Base-by-base conservation (phyloP, 1,140 invertebrate genomes). In the Drosophila albomicans region DNA sequence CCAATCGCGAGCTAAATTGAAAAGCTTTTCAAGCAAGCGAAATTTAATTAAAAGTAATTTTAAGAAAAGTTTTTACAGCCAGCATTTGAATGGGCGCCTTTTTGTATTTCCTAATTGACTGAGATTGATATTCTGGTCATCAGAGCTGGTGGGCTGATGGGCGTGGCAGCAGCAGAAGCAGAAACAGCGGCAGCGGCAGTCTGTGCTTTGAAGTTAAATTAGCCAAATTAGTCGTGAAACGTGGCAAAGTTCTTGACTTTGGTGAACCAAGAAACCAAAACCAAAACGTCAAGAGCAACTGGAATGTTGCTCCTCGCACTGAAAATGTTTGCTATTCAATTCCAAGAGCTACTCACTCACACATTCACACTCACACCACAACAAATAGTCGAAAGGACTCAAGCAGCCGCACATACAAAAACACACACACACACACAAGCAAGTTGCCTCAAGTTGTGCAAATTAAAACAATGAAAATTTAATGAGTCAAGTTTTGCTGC, bases 391-490 rank as follows among this genome's bases (percentile, higher is more conserved):
- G 3, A 16, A 35, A 54, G 38, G 20, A 61, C 59, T 70, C 30
- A 13, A 25, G 35, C 35, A 38, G 7, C 35, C 35, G 35, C 35
- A 38, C 7, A 8, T 38, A 38, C 35, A 38, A 11, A 38, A 38
- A 43, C n/a, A 28, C 20, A 3, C 64, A 65, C 35, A 15, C 48
- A 25, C 49, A 38, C 66, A 30, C 61, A 51, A 35, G 30, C 32
- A 62, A 49, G 43, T 64, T 30, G 65, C 25, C 46, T 49, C 59
- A 73, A 74, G 74, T 74, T 79, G 75, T 51, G 72, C 66, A 84
- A 88, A 88, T 88, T 87, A 89, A 88, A 88, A 84, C 80, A 88
- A 88, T 89, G 70, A 88, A 87, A 89, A 78, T 88, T 89, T 88
- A 87, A 87, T 87, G 84, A 80, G 80, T 63, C 79, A 79, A 87